Percentiles rank a stretch among this genome's conserved stretches.
phyloP scores from a whole-genome alignment of 2,797 vertebrate genomes.

The Coluber constrictor region DNA sequence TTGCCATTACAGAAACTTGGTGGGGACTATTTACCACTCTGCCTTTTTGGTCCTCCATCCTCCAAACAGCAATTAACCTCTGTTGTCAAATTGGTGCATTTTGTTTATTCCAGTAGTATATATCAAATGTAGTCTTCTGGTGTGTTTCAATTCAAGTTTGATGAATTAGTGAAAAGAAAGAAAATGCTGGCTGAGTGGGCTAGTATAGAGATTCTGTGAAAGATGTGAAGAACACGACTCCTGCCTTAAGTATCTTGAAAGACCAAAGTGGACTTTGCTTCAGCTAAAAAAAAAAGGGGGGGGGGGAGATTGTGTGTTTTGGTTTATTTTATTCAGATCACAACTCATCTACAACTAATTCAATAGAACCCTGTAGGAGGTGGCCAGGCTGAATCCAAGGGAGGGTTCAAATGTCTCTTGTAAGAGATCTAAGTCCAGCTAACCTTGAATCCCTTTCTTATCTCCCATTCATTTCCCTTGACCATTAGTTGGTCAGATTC shows the following conservation, averaged over 20 bases:
- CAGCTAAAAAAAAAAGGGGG: neutral
- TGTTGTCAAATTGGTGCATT: slow-evolving; percentile 32
- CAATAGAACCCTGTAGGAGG: neutral
- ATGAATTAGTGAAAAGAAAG: neutral
- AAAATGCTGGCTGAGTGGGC: neutral
- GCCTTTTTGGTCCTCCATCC: neutral
- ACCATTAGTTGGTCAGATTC: neutral
- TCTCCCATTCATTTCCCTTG: neutral
- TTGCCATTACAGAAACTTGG: neutral
- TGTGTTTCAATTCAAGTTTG: neutral
- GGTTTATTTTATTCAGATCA: neutral
- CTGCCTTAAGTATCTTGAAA: neutral
- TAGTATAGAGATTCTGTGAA: neutral
- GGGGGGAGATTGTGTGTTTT: neutral
- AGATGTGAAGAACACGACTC: neutral
- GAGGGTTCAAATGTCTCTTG: neutral
- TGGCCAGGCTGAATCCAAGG: neutral
- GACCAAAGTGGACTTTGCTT: neutral
- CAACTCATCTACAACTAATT: neutral
- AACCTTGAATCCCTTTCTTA: neutral
- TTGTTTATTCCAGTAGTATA: slow-evolving; percentile 25
- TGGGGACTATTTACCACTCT: slow-evolving; percentile 2
- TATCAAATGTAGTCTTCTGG: neutral
- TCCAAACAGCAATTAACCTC: slow-evolving; percentile 17
- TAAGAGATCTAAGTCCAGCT: neutral